Evolutionary conservation across 2,888 invertebrate species (phyloP), one percentile per base, ranked within the genome.

Genomic region (Drosophila borealis): DNA sequence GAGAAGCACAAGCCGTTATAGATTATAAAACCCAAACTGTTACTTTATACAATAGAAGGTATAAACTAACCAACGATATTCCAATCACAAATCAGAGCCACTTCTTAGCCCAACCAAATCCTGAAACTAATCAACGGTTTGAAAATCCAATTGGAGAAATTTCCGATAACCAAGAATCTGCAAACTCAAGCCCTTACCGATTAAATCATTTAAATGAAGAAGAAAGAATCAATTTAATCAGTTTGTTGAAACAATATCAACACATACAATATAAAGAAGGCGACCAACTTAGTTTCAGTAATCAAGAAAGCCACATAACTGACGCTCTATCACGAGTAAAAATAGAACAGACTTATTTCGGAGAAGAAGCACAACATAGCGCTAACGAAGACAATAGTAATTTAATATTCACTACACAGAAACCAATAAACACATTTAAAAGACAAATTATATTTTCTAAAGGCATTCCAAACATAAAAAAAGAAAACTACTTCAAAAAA

Each of bases 201-300:
- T 8, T 36, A 34, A 8, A 49, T 2, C 34, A 34, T 13, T 49
- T 36, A 34, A 49, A 49, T 34, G 42, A 49, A 34, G 49, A 49
- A 13, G 34, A 34, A 36, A 46, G 11, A 42, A 19, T 42, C 19
- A 46, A 46, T 29, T 46, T n/a, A 29, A 46, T n/a, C n/a, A 46
- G 14, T 2, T 42, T 42, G 19, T 42, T 42, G 42, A 42, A 42
- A 42, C 29, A 46, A 14, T 46, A 46, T 21, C 9, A 46, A 46
- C 45, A 29, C 10, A 46, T 42, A 4, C 17, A 29, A 4, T 13
- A 6, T 17, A 17, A 17, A 34, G 19, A 49, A 13, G 19, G 48
- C 19, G 17, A 10, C 6, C 11, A 36, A 36, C 6, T 45, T 33
- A 48, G 9, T 33, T 17, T 29, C n/a, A 29, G 14, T 25, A 46